Base-by-base conservation (phyloP, 2,888 invertebrate genomes). In the Siphlonurus alternatus region DNA sequence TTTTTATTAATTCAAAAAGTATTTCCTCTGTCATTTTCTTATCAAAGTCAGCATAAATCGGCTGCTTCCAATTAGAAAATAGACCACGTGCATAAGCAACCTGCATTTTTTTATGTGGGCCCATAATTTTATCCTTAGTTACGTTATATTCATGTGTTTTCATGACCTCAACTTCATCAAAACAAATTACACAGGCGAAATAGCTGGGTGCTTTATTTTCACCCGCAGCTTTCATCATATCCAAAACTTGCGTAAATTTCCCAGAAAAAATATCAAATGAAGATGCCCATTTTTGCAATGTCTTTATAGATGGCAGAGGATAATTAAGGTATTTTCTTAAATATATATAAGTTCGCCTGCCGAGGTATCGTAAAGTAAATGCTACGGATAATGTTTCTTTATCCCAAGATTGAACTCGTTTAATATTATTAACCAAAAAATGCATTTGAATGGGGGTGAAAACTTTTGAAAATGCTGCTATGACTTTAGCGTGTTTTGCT, bases 41-140 rank as follows among this genome's bases (percentile, higher is more conserved):
- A 60, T 68, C 67, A 63, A 67, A 68, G n/a, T 61, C 66, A 25
- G 61, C 66, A 53, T 63, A 69, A 19, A 69, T 53, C 2, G 65
- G 62, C 25, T 69, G 68, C 53, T 68, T 69, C 67, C 68, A 68
- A 1, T 60, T 59, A 18, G 51, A 51, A 38, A 64, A 64, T 19
- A 69, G 23, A n/a, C 66, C 66, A 15, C 66, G 24, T n/a, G 65
- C 63, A 23, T 63, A 65, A n/a, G 65, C 65, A 3, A 67, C 66
- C 38, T 67, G 64, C 2, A 69, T 59, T 24, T 69, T 64, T 25
- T 60, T 65, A 19, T 64, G 56, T n/a, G 66, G 67, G 15, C 68
- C 68, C 22, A 65, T 25, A 53, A 68, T 61, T 59, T 61, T 63
- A 19, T 68, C 67, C n/a, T 61, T 38, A 24, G 61, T 23, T 38